Base-by-base conservation (phyloP, 1,140 invertebrate species). In the Laupala kohalensis region DNA sequence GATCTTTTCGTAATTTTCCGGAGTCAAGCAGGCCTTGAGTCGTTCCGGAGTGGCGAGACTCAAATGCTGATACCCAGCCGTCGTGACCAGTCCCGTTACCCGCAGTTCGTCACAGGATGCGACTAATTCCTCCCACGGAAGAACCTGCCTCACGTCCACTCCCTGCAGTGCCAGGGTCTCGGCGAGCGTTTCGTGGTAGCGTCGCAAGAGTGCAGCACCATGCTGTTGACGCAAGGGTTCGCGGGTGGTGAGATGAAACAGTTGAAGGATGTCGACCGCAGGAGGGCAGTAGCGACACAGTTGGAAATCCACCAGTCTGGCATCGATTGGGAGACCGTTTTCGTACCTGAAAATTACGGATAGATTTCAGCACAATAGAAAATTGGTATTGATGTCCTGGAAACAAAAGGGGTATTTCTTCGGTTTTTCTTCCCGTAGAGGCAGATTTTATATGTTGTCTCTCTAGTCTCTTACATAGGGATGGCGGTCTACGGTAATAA, bases 261-360 rank as follows among this genome's bases (percentile, higher is more conserved):
- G 79, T 15, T 75, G 75, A 23, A 80, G 28, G 6, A 88, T 81
- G 73, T 88, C 87, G 15, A 84, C 80, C 6, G 84, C 83, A 0
- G 86, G 84, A 24, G 86, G 84, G 63, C 82, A 83, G 75, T 82
- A 86, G 37, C 86, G 76, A 0, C 82, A 82, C 27, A 88, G 78
- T 77, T 89, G 88, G 70, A 85, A 88, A 76, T 90, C 88, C 24
- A 90, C 81, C 5, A 89, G 74, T 13, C 84, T 80, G 19, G 84
- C 84, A 6, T 78, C 75, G 3, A 79, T 69, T 2, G 82, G 73
- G 37, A 79, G 77, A 9, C 37, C 37, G 37, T 53, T 4, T 1
- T 19, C 37, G 37, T 53, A 53, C 37, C 37, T 53, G 37, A 4
- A 53, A 13, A 53, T 13, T 4, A 53, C 37, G 37, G 30, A 15